Evolutionary conservation across 1,140 invertebrate species (phyloP), one percentile per base, ranked within the genome.

Genomic region (Drosophila suzukii): DNA sequence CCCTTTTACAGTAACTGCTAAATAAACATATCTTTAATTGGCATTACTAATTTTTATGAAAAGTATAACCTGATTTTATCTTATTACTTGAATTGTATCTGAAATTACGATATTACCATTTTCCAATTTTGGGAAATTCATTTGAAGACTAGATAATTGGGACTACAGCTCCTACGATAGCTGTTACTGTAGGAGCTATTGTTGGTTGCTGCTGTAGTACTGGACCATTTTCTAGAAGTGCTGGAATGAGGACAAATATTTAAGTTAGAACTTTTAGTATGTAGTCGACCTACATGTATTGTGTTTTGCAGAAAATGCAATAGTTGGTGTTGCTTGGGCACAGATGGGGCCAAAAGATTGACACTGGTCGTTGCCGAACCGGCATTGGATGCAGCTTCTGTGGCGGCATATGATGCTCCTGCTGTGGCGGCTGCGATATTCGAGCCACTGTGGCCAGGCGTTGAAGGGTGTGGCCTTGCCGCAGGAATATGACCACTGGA

Each of bases 241-340:
- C 91, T 92, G 50, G 4, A 49, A n/a, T n/a, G n/a, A 47, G 1
- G 50, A 36, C 12, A 43, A 13, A 38, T 30, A 1, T 5, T 51
- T 24, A 65, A 70, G 10, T 43, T 30, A 49, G 11, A 4, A 24
- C 8, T 6, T 17, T n/a, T 39, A 46, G 27, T 10, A 39, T 12
- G 27, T 2, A 13, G 3, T 17, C 12, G n/a, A 75, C 81, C n/a
- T 90, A 92, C 91, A 92, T 92, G 91, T 85, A 60, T 91, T 92
- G 61, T 92, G 85, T 81, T 92, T 92, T 55, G 92, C 92, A 60
- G 92, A 80, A 92, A 92, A 92, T 81, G 92, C 92, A 90, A 92
- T 92, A 72, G 91, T 84, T 83, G 91, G 84, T 76, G 81, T 85
- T 59, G 91, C 77, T 91, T 91, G 91, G 79, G 92, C 84, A 92